Conservation (phyloP, 2,797 vertebrate species). For the Galaxias olidus region DNA sequence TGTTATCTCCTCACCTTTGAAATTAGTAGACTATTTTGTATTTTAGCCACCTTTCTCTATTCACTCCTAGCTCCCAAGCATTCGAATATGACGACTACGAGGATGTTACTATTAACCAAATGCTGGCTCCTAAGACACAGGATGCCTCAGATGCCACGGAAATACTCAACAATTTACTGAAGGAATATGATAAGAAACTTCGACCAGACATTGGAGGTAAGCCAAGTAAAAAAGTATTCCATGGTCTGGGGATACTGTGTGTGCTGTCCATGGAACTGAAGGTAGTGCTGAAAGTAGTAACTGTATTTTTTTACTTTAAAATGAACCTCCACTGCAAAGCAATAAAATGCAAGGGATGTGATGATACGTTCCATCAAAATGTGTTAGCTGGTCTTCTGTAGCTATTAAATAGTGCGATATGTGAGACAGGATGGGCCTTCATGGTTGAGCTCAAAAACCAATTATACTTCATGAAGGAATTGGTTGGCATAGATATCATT, state of each 20-base stretch:
- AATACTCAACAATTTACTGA: slow-evolving; percentile 90
- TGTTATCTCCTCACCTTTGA: too few species aligned
- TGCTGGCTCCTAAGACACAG: slow-evolving; percentile 87
- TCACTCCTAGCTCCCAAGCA: slow-evolving; percentile 75
- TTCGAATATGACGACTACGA: slow-evolving; percentile 87
- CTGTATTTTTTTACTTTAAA: too few species aligned
- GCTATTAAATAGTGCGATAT: too few species aligned
- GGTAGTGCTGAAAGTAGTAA: slow-evolving; percentile 16
- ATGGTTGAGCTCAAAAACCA: too few species aligned
- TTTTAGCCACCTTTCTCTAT: slow-evolving; percentile 22
- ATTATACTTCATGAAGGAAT: too few species aligned
- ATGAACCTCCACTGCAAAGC: too few species aligned
- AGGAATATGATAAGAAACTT: slow-evolving; percentile 93
- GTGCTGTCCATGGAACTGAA: slow-evolving; percentile 38
- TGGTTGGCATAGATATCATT: too few species aligned
- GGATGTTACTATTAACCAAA: slow-evolving; percentile 86
- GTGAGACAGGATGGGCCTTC: too few species aligned
- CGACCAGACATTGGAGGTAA: slow-evolving; percentile 94
- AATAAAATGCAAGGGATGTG: too few species aligned
- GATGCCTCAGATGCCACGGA: slow-evolving; percentile 85
- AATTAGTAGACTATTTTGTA: background rate
- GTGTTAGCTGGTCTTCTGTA: too few species aligned
- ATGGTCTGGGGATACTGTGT: background rate
- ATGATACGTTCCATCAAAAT: too few species aligned
- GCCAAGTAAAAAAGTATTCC: slow-evolving; percentile 41